Percentiles rank a stretch among this genome's conserved stretches.
Evolutionary conservation across 1,140 invertebrate species (phyloP).

Genomic region (Drosophila varians): DNA sequence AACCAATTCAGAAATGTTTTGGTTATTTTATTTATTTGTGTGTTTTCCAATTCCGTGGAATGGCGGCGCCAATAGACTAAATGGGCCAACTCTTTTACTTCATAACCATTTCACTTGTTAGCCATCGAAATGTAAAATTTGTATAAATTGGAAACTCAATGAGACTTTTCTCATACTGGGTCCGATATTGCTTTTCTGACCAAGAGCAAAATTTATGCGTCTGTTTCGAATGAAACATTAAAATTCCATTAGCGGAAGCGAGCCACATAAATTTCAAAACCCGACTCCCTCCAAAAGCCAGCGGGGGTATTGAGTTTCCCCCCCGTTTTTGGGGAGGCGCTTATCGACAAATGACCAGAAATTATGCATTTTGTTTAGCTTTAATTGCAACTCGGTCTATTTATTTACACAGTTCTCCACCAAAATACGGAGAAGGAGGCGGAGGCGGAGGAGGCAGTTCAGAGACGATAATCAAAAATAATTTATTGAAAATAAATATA

Average conservation of each 20-base stretch:
- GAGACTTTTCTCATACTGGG: conserved; percentile 13
- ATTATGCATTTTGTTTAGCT: conserved; percentile 77
- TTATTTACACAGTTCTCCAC: conserved; percentile 53
- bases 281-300: background rate
- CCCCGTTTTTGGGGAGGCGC: conserved; percentile 21
- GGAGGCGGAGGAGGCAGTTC: background rate
- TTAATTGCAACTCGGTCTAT: conserved; percentile 66
- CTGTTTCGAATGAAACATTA: conserved; percentile 79
- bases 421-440: background rate
- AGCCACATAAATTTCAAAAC: conserved; percentile 59
- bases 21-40: conserved; percentile 33
- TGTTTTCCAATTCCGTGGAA: conserved; percentile 47
- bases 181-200: conserved; percentile 54
- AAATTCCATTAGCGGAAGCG: conserved; percentile 79
- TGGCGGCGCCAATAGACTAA: conserved; percentile 57
- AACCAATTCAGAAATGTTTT: conserved; percentile 33
- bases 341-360: conserved; percentile 69
- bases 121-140: conserved; percentile 15
- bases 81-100: conserved; percentile 47
- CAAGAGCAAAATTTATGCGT: conserved; percentile 58
- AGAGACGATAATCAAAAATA: conserved; percentile 72
- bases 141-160: conserved; percentile 5
- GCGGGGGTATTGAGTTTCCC: conserved; percentile 5
- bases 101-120: conserved; percentile 59
- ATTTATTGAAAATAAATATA: conserved; percentile 82